Conservation (phyloP, 2,113 vertebrate genomes). For the Balaeniceps rex region DNA sequence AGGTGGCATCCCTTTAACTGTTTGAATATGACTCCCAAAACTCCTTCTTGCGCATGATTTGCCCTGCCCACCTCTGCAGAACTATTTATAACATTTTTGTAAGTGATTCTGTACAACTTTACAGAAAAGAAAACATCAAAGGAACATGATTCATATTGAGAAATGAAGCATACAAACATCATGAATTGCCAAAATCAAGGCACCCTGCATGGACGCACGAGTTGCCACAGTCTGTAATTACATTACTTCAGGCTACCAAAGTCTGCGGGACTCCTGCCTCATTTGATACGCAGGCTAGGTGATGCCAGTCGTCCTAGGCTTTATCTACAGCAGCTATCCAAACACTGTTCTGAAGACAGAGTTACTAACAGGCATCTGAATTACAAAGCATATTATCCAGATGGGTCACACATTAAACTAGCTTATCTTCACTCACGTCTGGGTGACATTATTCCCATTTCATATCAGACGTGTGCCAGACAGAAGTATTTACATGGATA, state of each 20-base stretch:
- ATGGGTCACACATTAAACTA: not conserved
- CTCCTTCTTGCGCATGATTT: not conserved
- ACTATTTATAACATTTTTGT: not conserved
- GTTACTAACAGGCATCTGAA: not conserved
- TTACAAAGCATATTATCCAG: not conserved
- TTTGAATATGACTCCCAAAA: not conserved
- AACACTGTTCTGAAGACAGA: not conserved
- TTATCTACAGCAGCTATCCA: not conserved
- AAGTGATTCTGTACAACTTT: not conserved
- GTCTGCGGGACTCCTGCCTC: not conserved
- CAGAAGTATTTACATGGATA: conserved; percentile 3
- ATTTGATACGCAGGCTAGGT: not conserved
- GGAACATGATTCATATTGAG: not conserved
- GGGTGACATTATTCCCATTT: conserved; percentile 26
- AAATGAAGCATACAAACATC: not conserved
- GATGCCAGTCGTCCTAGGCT: not conserved
- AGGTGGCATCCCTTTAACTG: not conserved
- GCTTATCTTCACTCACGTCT: not conserved
- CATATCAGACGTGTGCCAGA: conserved; percentile 19
- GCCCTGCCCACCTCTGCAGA: not conserved
- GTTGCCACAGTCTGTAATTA: not conserved
- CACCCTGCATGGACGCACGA: not conserved
- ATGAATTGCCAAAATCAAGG: not conserved
- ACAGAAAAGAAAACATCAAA: not conserved
- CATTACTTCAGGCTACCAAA: not conserved